Percentiles rank a stretch among this genome's conserved stretches.
Conservation (phyloP, 2,797 vertebrate species). For the Gila robusta region DNA sequence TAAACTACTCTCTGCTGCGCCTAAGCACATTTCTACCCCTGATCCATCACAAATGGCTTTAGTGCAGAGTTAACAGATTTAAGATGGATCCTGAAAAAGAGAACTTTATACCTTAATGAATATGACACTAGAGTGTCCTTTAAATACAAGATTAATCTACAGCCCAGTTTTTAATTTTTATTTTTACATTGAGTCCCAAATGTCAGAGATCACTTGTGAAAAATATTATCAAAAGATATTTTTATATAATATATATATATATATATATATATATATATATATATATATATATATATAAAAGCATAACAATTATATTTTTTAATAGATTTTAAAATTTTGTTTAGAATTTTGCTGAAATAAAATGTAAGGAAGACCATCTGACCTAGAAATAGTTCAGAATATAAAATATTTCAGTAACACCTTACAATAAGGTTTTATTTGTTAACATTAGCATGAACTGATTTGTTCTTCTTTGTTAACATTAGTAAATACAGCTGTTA, state of each 20-base stretch:
- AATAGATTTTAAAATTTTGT: too few species aligned
- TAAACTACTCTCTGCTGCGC: not conserved
- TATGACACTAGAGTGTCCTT: not conserved
- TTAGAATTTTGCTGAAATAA: not conserved
- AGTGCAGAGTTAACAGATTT: conserved; percentile 20
- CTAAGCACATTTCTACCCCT: not conserved
- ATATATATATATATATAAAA: too few species aligned
- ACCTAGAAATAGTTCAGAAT: not conserved
- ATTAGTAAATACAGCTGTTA: too few species aligned
- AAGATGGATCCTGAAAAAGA: not conserved
- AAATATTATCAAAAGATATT: too few species aligned
- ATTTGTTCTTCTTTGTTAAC: too few species aligned
- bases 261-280: too few species aligned
- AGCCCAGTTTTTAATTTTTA: not conserved
- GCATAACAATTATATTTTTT: too few species aligned
- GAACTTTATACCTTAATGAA: not conserved
- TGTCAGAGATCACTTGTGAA: not conserved
- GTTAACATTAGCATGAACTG: too few species aligned
- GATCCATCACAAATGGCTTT: conserved; percentile 9
- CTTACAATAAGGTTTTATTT: too few species aligned
- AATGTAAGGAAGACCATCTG: not conserved
- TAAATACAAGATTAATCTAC: not conserved
- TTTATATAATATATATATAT: too few species aligned
- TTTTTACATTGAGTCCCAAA: not conserved
- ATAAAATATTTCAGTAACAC: not conserved